Percentiles rank a stretch among this genome's conserved stretches.
Evolutionary conservation across 1,140 invertebrate species (phyloP).

Genomic region (Leptopilina clavipes): DNA sequence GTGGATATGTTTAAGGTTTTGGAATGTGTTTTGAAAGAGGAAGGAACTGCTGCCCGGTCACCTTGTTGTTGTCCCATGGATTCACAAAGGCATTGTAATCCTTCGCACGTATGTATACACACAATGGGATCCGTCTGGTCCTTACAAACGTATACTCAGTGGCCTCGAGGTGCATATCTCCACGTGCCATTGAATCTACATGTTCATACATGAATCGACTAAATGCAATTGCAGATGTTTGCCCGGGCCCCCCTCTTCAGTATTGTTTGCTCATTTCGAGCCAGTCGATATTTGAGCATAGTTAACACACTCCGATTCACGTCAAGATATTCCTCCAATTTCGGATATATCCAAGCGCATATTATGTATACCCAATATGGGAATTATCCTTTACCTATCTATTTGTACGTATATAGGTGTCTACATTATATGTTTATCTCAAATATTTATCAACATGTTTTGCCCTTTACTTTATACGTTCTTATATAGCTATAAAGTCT

Average conservation of each 20-base stretch:
- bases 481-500: no score
- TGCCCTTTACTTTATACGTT: no score
- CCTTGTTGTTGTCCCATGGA: conserved; percentile 1
- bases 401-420: background rate
- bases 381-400: background rate
- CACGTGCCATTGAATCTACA: conserved; percentile 27
- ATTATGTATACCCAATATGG: background rate
- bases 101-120: conserved; percentile 32
- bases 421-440: background rate
- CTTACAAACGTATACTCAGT: conserved; percentile 13
- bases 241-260: background rate
- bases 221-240: conserved; percentile 31
- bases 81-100: conserved; percentile 31
- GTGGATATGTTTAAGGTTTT: background rate
- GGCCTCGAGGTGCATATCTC: conserved; percentile 33
- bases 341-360: background rate
- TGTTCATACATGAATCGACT: conserved; percentile 29
- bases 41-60: background rate
- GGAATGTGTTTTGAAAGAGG: background rate
- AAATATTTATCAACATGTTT: no score
- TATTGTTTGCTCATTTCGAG: conserved; percentile 33
- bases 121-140: conserved; percentile 30
- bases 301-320: conserved; percentile 28
- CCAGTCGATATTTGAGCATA: conserved; percentile 28
- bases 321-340: conserved; percentile 16